Conservation (phyloP, 2,113 vertebrate genomes). For the Pteropus alecto region DNA sequence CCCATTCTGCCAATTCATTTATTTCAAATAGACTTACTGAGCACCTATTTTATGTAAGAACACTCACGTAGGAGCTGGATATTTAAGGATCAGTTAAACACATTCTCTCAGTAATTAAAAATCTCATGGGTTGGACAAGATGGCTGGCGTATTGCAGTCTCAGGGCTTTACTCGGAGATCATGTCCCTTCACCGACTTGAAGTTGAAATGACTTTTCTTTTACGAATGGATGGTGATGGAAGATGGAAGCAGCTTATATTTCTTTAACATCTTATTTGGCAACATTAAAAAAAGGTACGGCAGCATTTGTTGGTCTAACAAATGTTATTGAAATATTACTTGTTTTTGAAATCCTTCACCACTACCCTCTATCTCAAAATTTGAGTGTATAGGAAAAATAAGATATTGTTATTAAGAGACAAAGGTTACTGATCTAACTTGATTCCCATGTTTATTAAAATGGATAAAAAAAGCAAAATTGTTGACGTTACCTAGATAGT, state of each 20-base stretch:
- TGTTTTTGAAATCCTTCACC: neutral
- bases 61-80: neutral
- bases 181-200: neutral
- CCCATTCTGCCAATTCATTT: neutral
- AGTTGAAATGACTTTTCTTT: neutral
- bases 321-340: neutral
- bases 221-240: neutral
- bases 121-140: neutral
- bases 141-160: accelerated
- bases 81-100: neutral
- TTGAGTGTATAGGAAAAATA: neutral
- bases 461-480: neutral
- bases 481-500: neutral
- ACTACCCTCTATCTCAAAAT: neutral
- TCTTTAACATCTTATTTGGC: neutral
- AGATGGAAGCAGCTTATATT: neutral
- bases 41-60: neutral
- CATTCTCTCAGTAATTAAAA: neutral
- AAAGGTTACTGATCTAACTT: neutral
- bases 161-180: neutral
- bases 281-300: neutral
- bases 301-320: neutral
- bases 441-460: neutral
- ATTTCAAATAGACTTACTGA: neutral
- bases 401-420: neutral